A percentile compares a stretch with the other conserved stretches of the same genome.
phyloP scores from a whole-genome alignment of 2,797 vertebrate genomes.

The Limnodromus scolopaceus region DNA sequence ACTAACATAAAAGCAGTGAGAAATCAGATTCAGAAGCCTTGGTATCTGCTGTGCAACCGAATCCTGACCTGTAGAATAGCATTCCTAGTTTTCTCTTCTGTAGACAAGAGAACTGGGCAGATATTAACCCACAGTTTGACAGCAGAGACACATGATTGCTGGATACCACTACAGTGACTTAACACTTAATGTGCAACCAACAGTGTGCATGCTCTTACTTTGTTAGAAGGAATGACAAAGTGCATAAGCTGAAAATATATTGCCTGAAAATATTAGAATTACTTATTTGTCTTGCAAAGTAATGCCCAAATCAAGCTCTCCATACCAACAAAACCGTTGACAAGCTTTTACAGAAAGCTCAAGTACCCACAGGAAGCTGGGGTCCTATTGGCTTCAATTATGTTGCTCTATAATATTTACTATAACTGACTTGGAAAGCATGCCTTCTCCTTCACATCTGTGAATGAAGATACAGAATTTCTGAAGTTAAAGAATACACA shows the following conservation, averaged over 20 bases:
- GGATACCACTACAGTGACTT: not conserved
- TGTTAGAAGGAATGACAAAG: not conserved
- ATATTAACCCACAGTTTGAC: not conserved
- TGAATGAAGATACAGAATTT: not conserved
- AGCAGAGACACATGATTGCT: not conserved
- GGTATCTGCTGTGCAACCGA: not conserved
- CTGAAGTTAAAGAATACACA: not conserved
- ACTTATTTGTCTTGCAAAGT: not conserved
- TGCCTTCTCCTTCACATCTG: not conserved
- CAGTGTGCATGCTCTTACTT: not conserved
- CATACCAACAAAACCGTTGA: not conserved
- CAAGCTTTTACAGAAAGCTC: not conserved
- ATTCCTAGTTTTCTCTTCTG: not conserved
- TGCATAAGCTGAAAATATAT: not conserved
- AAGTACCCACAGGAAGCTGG: not conserved
- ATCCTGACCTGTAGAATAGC: not conserved
- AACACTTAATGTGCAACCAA: not conserved
- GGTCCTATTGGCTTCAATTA: not conserved
- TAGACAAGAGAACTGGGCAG: not conserved
- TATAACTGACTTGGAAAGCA: not conserved
- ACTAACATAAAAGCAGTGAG: not conserved
- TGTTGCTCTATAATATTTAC: not conserved
- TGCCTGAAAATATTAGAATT: not conserved
- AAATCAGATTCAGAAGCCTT: constrained; percentile 4
- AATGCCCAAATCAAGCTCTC: not conserved